Evolutionary conservation across 2,797 vertebrate genomes (phyloP).

Genomic region (Platyrinchus mystaceus): DNA sequence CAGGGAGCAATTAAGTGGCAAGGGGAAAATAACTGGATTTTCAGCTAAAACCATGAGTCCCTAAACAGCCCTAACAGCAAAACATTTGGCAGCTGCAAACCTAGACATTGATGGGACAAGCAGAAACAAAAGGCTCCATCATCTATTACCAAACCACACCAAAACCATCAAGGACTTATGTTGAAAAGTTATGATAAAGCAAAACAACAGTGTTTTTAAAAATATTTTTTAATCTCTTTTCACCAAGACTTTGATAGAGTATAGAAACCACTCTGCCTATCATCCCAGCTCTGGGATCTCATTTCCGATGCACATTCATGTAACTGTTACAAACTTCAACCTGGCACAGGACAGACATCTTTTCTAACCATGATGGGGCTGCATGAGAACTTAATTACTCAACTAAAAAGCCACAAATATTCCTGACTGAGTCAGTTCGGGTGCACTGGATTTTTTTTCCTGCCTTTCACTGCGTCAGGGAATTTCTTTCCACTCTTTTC

Average conservation of each 20-base stretch:
- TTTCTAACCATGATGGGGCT: neutral
- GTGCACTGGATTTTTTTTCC: neutral
- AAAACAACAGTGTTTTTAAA: neutral
- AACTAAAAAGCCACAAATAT: neutral
- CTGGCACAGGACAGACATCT: neutral
- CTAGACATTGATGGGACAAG: neutral
- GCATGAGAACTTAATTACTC: neutral
- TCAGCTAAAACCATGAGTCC: neutral
- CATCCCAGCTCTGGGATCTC: neutral
- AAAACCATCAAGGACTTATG: neutral
- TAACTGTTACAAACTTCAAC: neutral
- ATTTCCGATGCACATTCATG: rapidly evolving
- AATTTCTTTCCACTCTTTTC: conserved; percentile 14
- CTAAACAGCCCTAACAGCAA: neutral
- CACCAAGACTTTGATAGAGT: neutral
- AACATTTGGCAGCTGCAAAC: neutral
- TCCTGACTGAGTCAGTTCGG: neutral
- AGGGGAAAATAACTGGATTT: neutral
- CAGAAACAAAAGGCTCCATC: neutral
- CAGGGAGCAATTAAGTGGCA: neutral
- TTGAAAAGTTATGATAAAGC: neutral
- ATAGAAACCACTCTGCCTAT: neutral
- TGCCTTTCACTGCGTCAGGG: conserved; percentile 1
- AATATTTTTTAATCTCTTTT: neutral
- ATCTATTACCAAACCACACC: neutral